These are phyloP conservation scores for Drosophila hydei DNA, from an alignment of 1,140 invertebrate species.

Conservation along the genomic window DNA sequence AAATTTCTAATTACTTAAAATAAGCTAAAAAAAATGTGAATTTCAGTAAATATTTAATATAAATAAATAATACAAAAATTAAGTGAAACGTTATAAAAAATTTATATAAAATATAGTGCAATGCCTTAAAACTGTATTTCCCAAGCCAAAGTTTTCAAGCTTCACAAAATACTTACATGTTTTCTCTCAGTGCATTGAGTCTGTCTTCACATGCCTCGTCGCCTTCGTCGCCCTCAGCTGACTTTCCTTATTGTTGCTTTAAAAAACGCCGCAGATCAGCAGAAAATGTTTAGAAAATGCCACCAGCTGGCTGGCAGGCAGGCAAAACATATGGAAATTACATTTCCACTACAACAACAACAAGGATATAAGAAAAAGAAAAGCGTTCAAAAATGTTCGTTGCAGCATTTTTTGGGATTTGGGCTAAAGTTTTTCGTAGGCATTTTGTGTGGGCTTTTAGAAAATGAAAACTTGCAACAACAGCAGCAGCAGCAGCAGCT, in stretches of 20 bases:
- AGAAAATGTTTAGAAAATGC: constrained; percentile 51
- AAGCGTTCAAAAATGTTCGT: constrained; percentile 53
- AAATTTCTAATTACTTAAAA: too few relatives aligned
- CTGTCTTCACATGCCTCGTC: not conserved
- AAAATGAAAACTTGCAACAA: constrained; percentile 72
- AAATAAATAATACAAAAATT: too few relatives aligned
- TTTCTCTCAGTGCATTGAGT: not conserved
- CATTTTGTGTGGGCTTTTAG: constrained; percentile 65
- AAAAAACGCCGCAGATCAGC: constrained; percentile 64
- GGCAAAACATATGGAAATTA: constrained; percentile 56
- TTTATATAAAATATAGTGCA: too few relatives aligned
- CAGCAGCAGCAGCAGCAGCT: constrained; percentile 16
- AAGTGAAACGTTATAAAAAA: too few relatives aligned
- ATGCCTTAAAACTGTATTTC: too few relatives aligned
- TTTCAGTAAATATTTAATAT: too few relatives aligned
- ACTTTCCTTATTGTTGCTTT: constrained; percentile 32
- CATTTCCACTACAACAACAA: constrained; percentile 56
- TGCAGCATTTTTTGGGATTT: constrained; percentile 60
- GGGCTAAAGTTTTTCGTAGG: constrained; percentile 42
- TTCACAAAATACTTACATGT: not conserved
- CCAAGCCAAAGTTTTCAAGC: too few relatives aligned
- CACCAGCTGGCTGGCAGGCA: constrained; percentile 17
- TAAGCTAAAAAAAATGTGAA: too few relatives aligned
- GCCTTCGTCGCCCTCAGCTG: not conserved
- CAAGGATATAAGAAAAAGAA: constrained; percentile 36